Evolutionary conservation across 2,113 vertebrate species (phyloP), one percentile per base, ranked within the genome.

Genomic region (Ammodytes dubius): DNA sequence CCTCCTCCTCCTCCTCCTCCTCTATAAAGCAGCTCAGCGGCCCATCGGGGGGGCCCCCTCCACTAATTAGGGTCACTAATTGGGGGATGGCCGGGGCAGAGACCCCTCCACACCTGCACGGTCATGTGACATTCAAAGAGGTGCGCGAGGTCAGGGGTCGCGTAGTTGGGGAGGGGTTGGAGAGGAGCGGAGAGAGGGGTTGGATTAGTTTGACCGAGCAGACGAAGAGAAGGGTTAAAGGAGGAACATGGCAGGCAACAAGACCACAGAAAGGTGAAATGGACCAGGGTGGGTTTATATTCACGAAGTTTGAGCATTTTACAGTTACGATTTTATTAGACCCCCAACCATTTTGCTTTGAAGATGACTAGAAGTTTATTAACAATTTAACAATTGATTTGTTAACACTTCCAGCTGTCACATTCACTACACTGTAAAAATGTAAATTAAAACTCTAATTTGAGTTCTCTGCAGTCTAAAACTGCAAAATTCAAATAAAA

Each of bases 21-120:
- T 15, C 65, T 57, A 54, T 82, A 86, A 91, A 93, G 83, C 93
- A 89, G 92, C 92, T 93, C 93, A 95, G 93, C 86, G 63, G 90
- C 93, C 92, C 95, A 94, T 84, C 93, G 78, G 95, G 95, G 87
- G 92, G 91, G 85, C 88, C 90, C 27, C 80, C 87, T 88, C 74
- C 85, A 83, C 91, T 95, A 96, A 96, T 95, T 95, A 95, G 93
- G 92, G 91, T 94, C 90, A 84, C 94, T 96, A 94, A 96, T 95
- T 96, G 92, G 93, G 85, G 94, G 95, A 88, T 89, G 74, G 84
- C 73, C 77, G 50, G 92, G 89, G 86, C 86, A 84, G 90, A 92
- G 91, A 94, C 94, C 94, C 91, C 94, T 94, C 94, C 94, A 95
- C 95, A 96, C 94, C 95, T 96, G 95, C 95, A 87, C 3, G 85